Percentiles rank a stretch among this genome's conserved stretches.
Conservation (phyloP, 2,113 vertebrate species). For the Osmerus mordax region DNA sequence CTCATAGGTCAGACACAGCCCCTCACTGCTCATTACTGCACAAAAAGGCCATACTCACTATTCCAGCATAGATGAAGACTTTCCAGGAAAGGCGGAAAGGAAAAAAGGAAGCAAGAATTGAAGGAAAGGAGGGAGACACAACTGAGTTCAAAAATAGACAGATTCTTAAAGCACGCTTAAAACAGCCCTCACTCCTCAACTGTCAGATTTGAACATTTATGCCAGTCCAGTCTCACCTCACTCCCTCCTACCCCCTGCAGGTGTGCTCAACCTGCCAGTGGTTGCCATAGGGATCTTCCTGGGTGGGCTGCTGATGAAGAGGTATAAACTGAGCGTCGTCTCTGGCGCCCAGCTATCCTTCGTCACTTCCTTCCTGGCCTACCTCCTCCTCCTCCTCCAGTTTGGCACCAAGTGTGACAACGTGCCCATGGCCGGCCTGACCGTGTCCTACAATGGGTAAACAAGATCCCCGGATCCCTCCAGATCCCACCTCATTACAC, state of each 20-base stretch:
- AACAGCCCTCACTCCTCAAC: too few species aligned
- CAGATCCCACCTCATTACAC: too few species aligned
- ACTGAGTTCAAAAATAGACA: background rate
- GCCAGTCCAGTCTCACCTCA: background rate
- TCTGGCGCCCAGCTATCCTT: slow-evolving; percentile 76
- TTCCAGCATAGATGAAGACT: too few species aligned
- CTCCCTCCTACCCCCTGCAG: slow-evolving; percentile 56
- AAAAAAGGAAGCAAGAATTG: background rate
- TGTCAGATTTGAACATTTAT: too few species aligned
- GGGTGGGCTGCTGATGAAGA: slow-evolving; percentile 86
- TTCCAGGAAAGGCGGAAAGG: too few species aligned
- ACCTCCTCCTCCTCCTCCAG: slow-evolving; percentile 48
- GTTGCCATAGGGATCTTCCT: slow-evolving; percentile 78
- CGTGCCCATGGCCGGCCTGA: slow-evolving; percentile 79
- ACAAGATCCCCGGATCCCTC: slow-evolving; percentile 37
- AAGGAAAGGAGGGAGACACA: background rate
- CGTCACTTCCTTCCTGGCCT: slow-evolving; percentile 59
- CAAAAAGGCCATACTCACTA: too few species aligned
- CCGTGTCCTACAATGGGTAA: slow-evolving; percentile 84
- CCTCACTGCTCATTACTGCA: too few species aligned
- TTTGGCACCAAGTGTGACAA: slow-evolving; percentile 81
- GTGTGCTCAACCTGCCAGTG: slow-evolving; percentile 72
- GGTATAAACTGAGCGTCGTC: slow-evolving; percentile 77
- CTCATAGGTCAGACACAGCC: slow-evolving; percentile 76
- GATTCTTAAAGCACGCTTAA: background rate